Conservation (phyloP, 2,888 invertebrate species). For the Cancer borealis region DNA sequence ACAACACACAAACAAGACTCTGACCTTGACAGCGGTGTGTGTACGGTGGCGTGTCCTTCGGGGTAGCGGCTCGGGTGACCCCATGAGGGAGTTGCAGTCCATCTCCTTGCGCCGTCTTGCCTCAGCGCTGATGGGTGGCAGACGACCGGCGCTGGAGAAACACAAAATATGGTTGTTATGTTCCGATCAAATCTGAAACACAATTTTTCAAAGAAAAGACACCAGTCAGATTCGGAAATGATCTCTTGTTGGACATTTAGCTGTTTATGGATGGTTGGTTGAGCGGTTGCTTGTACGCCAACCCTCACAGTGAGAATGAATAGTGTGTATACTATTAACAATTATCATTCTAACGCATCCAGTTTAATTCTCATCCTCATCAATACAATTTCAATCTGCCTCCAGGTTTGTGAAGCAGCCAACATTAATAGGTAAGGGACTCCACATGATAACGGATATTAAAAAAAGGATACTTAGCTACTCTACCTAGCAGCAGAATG, state of each 20-base stretch:
- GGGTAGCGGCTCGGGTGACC: constrained; percentile 52
- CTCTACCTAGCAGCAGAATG: neutral
- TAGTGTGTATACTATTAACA: neutral
- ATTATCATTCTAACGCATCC: neutral
- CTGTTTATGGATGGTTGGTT: neutral
- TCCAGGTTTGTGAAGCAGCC: neutral
- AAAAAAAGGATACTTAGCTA: neutral
- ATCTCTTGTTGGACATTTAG: neutral
- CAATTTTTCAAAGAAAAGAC: neutral
- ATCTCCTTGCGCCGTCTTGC: constrained; percentile 24
- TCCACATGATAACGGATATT: neutral
- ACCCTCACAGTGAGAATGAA: neutral
- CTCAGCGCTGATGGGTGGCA: constrained; percentile 69
- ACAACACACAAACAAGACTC: neutral
- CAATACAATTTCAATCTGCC: neutral
- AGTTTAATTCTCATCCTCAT: neutral
- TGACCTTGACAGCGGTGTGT: constrained; percentile 32
- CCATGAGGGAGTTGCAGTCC: neutral
- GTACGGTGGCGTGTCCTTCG: constrained; percentile 47
- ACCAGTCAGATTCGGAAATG: neutral
- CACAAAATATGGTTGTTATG: neutral
- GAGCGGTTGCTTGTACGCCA: neutral
- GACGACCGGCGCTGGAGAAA: constrained; percentile 51
- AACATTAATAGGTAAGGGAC: neutral
- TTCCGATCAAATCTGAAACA: neutral